Conservation (phyloP, 2,888 invertebrate species). For the Zaprionus lineosus region DNA sequence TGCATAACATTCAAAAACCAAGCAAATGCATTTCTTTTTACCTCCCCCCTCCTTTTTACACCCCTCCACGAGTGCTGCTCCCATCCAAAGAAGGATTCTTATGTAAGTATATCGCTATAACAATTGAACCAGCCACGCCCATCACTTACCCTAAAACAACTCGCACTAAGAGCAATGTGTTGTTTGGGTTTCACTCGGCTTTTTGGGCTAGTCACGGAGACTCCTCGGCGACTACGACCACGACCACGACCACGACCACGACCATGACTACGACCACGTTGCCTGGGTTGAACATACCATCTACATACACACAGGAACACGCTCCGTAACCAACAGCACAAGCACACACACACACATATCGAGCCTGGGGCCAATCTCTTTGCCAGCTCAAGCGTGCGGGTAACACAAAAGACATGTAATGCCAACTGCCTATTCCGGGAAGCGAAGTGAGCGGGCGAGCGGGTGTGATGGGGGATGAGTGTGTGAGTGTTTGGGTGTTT, state of each 20-base stretch:
- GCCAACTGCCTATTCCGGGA: constrained; percentile 68
- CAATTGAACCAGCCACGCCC: constrained; percentile 66
- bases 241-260: background rate
- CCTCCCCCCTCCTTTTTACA: no score
- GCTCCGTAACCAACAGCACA: no score
- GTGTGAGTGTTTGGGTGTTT: no score
- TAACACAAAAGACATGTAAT: constrained; percentile 71
- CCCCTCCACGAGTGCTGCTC: no score
- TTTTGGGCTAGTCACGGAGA: background rate
- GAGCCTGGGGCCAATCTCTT: constrained; percentile 56
- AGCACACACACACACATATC: constrained; percentile 2
- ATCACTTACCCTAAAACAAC: constrained; percentile 69
- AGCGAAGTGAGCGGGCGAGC: background rate
- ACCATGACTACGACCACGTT: constrained; percentile 21
- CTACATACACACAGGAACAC: constrained; percentile 1
- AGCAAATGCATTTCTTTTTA: constrained; percentile 54
- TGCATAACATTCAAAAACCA: constrained; percentile 69
- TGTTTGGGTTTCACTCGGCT: constrained; percentile 52
- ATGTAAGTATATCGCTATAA: constrained; percentile 49
- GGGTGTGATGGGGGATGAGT: no score
- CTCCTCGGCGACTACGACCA: background rate
- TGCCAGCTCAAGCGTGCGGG: constrained; percentile 44
- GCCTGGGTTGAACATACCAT: constrained; percentile 21
- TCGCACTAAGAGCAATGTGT: constrained; percentile 73
- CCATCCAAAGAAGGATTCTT: constrained; percentile 32